phyloP scores from a whole-genome alignment of 2,113 vertebrate species.

The Thryonomys swinderianus region DNA sequence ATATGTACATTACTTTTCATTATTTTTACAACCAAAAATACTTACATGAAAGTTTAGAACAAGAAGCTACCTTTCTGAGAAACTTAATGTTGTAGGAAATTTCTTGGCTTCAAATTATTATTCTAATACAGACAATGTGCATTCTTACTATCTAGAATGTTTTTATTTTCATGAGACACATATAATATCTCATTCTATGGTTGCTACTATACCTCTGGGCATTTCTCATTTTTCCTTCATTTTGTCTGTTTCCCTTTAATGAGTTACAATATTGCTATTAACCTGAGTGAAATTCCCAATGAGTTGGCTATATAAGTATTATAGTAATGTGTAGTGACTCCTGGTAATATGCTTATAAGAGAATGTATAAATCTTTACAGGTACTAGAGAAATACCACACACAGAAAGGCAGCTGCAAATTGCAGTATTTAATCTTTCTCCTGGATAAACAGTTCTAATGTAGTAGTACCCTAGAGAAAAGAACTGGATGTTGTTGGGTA shows the following conservation, averaged over 20 bases:
- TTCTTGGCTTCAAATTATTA: not conserved
- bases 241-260: not conserved
- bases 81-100: not conserved
- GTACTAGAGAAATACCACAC: not conserved
- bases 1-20: not conserved
- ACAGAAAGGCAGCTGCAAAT: not conserved
- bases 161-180: not conserved
- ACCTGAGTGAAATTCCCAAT: not conserved
- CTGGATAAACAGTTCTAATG: not conserved
- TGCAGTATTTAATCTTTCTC: not conserved
- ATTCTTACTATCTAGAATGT: not conserved
- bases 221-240: constrained; percentile 2
- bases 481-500: not conserved
- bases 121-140: not conserved
- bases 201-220: not conserved
- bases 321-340: not conserved
- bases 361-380: constrained; percentile 15
- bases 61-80: not conserved
- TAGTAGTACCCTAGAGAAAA: constrained; percentile 3
- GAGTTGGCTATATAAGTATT: not conserved
- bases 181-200: not conserved
- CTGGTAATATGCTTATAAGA: not conserved
- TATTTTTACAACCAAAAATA: not conserved
- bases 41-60: not conserved
- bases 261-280: not conserved